Percentiles rank a stretch among this genome's conserved stretches.
These are phyloP conservation scores for Loxodonta africana DNA, from an alignment of 2,113 vertebrate genomes.

Conservation along the genomic window DNA sequence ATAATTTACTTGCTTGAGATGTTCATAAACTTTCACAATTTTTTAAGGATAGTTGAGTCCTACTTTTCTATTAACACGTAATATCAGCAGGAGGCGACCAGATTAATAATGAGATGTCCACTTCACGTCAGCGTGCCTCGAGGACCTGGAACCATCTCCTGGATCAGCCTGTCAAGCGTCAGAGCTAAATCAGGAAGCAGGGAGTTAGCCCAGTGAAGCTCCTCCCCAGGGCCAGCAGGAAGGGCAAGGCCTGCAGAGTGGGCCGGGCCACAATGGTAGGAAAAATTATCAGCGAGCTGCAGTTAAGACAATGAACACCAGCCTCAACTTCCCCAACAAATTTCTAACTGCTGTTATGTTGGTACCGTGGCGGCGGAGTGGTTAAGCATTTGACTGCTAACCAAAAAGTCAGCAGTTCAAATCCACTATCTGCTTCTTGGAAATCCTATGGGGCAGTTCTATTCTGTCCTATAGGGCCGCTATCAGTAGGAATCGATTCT, in stretches of 20 bases:
- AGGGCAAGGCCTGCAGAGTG: neutral
- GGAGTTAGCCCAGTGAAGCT: neutral
- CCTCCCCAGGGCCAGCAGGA: neutral
- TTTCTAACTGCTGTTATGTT: neutral
- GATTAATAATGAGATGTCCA: neutral
- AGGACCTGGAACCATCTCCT: neutral
- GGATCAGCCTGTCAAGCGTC: neutral
- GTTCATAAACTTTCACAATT: neutral
- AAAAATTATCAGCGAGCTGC: neutral
- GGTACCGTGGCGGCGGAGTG: too few relatives aligned
- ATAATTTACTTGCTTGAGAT: neutral
- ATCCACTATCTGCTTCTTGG: too few relatives aligned
- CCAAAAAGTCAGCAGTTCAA: too few relatives aligned
- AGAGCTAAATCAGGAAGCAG: neutral
- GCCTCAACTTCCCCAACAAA: neutral
- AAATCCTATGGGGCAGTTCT: too few relatives aligned
- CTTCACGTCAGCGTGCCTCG: neutral
- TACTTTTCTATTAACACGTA: neutral
- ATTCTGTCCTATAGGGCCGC: too few relatives aligned
- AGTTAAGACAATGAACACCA: too few relatives aligned
- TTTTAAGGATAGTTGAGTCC: neutral
- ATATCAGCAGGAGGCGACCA: neutral
- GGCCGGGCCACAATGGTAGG: fast-evolving
- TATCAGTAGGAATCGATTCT: too few relatives aligned
- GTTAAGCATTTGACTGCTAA: too few relatives aligned